These are phyloP conservation scores for Xyrichtys novacula DNA, from an alignment of 2,797 vertebrate genomes.

Conservation along the genomic window DNA sequence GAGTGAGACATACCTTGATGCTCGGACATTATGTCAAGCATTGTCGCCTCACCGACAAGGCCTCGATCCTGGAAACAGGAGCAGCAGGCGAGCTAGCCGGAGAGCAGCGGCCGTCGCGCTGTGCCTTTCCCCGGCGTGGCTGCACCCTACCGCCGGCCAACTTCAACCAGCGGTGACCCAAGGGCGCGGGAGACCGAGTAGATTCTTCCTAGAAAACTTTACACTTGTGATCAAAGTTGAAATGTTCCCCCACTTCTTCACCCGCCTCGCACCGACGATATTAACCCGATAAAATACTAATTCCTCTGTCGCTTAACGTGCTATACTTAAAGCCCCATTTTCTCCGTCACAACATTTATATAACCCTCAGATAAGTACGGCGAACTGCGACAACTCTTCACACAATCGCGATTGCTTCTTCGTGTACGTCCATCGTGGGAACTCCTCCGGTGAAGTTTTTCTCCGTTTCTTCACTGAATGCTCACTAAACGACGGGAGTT, in stretches of 20 bases:
- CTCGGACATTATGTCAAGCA: constrained; percentile 91
- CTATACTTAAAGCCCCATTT: constrained; percentile 56
- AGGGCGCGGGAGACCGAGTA: constrained; percentile 7
- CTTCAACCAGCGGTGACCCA: constrained; percentile 54
- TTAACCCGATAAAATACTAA: constrained; percentile 66
- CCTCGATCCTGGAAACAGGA: constrained; percentile 69
- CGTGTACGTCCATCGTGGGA: constrained; percentile 38
- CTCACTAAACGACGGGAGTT: constrained; percentile 73
- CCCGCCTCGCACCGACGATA: constrained; percentile 45
- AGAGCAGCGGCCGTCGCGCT: constrained; percentile 74
- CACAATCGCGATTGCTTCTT: constrained; percentile 1
- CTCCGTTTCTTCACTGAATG: constrained; percentile 49
- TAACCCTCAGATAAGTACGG: constrained; percentile 50
- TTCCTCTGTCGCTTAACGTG: constrained; percentile 63
- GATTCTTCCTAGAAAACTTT: constrained; percentile 5
- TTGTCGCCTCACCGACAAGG: constrained; percentile 85
- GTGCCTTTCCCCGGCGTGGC: constrained; percentile 79
- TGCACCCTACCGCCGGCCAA: constrained; percentile 73
- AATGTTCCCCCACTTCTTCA: constrained; percentile 17
- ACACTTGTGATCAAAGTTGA: constrained; percentile 7
- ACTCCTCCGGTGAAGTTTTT: constrained; percentile 59
- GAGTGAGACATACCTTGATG: constrained; percentile 84
- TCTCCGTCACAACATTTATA: constrained; percentile 68
- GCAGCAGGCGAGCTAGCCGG: constrained; percentile 77
- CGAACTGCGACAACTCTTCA: constrained; percentile 1